Conservation (phyloP, 2,113 vertebrate genomes). For the Clarias macrocephalus region DNA sequence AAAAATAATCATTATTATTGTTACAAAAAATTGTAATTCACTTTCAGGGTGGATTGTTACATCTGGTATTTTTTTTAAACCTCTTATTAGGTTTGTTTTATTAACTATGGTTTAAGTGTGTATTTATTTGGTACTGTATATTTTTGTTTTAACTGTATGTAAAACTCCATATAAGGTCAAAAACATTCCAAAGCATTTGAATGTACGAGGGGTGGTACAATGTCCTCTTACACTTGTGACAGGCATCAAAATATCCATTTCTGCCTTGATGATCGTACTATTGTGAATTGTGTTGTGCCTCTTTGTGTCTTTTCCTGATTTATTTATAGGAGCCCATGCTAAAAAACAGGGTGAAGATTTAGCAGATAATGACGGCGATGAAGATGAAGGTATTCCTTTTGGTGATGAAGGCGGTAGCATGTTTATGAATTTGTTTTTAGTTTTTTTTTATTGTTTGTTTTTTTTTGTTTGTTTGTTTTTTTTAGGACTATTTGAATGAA, state of each 20-base stretch:
- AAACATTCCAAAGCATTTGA: neutral
- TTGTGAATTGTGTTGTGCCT: conserved; percentile 93
- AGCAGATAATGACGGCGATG: conserved; percentile 99
- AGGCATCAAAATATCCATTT: conserved; percentile 50
- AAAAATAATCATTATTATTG: neutral
- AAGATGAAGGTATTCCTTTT: conserved; percentile 98
- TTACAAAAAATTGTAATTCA: no score
- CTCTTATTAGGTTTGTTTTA: conserved; percentile 33
- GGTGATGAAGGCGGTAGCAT: conserved; percentile 91
- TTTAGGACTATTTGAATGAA: conserved; percentile 43
- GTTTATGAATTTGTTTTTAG: conserved; percentile 57
- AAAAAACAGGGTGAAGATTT: conserved; percentile 99
- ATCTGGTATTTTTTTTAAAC: neutral
- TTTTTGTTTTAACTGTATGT: neutral
- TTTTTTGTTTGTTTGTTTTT: conserved; percentile 42
- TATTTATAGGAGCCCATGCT: conserved; percentile 93
- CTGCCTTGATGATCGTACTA: conserved; percentile 76
- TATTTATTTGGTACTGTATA: neutral
- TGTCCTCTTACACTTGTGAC: neutral
- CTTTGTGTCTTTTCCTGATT: conserved; percentile 82
- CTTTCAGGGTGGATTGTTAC: neutral
- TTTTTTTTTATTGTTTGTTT: conserved; percentile 2
- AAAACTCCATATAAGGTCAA: neutral
- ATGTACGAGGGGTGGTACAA: conserved; percentile 1
- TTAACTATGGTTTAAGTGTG: neutral